Evolutionary conservation across 2,797 vertebrate genomes (phyloP).

Genomic region (Smutsia gigantea): DNA sequence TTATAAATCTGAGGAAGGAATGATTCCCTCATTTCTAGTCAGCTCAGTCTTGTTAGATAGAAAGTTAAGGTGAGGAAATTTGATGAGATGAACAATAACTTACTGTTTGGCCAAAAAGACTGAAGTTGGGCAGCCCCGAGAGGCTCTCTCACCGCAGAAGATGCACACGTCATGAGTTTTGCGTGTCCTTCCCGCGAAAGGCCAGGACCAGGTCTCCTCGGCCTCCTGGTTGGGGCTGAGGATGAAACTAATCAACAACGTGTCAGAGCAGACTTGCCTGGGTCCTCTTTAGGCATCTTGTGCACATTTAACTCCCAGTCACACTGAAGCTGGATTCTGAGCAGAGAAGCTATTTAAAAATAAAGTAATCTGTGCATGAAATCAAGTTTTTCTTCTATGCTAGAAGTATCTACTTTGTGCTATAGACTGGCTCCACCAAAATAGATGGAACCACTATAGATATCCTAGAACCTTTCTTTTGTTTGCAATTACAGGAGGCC

Average conservation of each 20-base stretch:
- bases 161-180: fast-evolving
- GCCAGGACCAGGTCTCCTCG: background rate
- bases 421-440: background rate
- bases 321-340: background rate
- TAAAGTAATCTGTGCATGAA: background rate
- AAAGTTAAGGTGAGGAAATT: background rate
- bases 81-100: too few relatives aligned
- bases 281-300: background rate
- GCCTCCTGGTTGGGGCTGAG: background rate
- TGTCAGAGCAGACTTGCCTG: background rate
- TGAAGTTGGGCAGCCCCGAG: background rate
- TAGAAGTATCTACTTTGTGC: background rate
- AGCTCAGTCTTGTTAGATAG: background rate
- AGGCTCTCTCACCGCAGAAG: too few relatives aligned
- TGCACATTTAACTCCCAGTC: background rate
- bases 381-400: background rate
- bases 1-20: background rate
- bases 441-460: background rate
- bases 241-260: background rate
- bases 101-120: background rate
- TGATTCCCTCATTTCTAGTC: background rate
- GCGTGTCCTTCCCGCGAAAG: background rate
- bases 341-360: background rate
- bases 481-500: background rate
- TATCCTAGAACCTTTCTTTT: background rate